Evolutionary conservation across 2,113 vertebrate genomes (phyloP).

Genomic region (Dipodomys ordii): DNA sequence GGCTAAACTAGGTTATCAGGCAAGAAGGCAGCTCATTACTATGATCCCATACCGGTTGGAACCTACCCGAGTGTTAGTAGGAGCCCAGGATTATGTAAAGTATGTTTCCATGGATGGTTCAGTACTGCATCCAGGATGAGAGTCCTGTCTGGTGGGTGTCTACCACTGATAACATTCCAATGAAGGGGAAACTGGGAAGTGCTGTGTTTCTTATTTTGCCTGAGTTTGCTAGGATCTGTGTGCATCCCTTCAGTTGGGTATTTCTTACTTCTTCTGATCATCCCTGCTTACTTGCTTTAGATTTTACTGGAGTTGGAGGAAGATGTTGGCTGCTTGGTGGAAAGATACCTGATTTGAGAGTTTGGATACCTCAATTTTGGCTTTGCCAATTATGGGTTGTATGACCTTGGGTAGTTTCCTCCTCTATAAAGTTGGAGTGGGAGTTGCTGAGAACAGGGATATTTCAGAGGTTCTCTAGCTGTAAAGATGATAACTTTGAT

Average conservation of each 20-base stretch:
- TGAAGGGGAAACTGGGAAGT: neutral
- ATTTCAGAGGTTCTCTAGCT: neutral
- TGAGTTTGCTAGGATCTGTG: neutral
- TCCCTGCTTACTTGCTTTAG: neutral
- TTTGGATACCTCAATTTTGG: constrained; percentile 1
- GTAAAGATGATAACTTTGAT: neutral
- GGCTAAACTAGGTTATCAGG: neutral
- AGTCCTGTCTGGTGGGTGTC: neutral
- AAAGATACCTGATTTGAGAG: constrained; percentile 37
- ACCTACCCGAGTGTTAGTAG: neutral
- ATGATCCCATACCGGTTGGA: neutral
- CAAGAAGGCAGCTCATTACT: neutral
- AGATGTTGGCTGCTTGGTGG: neutral
- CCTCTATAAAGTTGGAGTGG: neutral
- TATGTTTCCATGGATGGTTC: neutral
- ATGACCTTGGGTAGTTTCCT: constrained; percentile 19
- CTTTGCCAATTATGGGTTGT: neutral
- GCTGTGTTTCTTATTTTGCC: neutral
- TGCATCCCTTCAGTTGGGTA: neutral
- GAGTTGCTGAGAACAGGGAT: neutral
- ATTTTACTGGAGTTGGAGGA: neutral
- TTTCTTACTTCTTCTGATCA: neutral
- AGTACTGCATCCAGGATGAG: neutral
- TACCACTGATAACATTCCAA: neutral
- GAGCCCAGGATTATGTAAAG: neutral